Base-by-base conservation (phyloP, 1,140 invertebrate species). In the Hermatobates lingyangjiaoensis region DNA sequence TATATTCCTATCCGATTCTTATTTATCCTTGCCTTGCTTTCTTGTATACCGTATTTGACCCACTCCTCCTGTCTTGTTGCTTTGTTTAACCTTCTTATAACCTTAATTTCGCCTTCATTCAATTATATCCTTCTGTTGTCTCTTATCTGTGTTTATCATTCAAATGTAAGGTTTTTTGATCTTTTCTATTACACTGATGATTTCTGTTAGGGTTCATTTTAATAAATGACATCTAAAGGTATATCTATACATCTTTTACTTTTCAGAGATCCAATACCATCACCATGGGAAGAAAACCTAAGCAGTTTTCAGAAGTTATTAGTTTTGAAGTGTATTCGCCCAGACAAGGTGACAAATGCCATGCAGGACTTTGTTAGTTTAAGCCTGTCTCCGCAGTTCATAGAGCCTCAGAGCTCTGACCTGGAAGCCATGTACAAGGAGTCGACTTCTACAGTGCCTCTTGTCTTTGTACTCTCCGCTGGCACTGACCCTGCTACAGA, bases 401-500 rank as follows among this genome's bases (percentile, higher is more conserved):
- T 81, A 18, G 75, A 81, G 55, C 78, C 80, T 0, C 77, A 78
- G 49, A 71, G 75, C 1, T 74, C 77, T 57, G 74, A 82, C 60
- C 62, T 85, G 0, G 63, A 68, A 0, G 67, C 68, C 5, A 72
- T 77, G 53, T 83, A 72, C 62, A 64, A 66, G n/a, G 80, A 83
- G 59, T 80, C 79, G 1, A 68, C 66, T n/a, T 66, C 69, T 5
- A 68, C 59, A 1, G 69, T 70, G 0, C 81, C 81, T 0, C 63
- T 85, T 0, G 66, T 84, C 1, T 83, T 84, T 62, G 69, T 85
- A 1, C 62, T 85, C 0, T 81, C 79, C 1, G 71, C 77, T 42
- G 81, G 81, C 18, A 76, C 77, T 0, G 81, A 83, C 66, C 81
- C 81, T 0, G 77, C 80, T 25, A 68, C 71, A 1, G 73, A 77